Base-by-base conservation (phyloP, 2,888 invertebrate genomes). In the Limenitis camilla region DNA sequence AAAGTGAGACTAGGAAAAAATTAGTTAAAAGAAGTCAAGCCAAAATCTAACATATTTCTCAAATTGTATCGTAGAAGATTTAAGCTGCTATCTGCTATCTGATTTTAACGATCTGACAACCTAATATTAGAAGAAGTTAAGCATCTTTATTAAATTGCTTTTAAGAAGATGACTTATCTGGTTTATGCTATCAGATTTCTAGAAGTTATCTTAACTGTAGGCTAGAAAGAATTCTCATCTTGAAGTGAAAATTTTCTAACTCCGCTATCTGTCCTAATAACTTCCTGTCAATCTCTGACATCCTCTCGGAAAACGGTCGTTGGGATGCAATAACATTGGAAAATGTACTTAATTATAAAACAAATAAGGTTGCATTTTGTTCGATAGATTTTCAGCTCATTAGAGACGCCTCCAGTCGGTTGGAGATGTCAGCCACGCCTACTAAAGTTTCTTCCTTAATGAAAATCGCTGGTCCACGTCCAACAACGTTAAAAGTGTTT, bases 371-470 rank as follows among this genome's bases (percentile, higher is more conserved):
- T 68, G 63, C 61, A 65, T 58, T 69, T 68, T 45, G 59, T 59
- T 64, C 60, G 62, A 61, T 54, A 53, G 53, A 39, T 49, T 58
- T 60, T 61, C 61, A 64, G 63, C 67, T 74, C 74, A 76, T 79
- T 78, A 77, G 63, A 61, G 65, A 65, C 66, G 68, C 70, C 69
- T 69, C 64, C 67, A 65, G 66, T 68, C 61, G 59, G 59, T 62
- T 58, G 60, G 67, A 74, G 73, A 72, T 68, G 58, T 49, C 63
- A 45, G 60, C 64, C 74, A 72, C 78, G 77, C 79, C 79, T 64
- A 64, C 45, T 52, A 45, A 56, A 57, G 55, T 57, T 59, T 49
- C 53, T 55, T 55, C 63, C 65, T 72, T 72, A 72, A 73, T 69
- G 66, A 67, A 62, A 69, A 69, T 65, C 58, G 57, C 61, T 70